phyloP scores from a whole-genome alignment of 2,797 vertebrate species.

The Vireo griseus region DNA sequence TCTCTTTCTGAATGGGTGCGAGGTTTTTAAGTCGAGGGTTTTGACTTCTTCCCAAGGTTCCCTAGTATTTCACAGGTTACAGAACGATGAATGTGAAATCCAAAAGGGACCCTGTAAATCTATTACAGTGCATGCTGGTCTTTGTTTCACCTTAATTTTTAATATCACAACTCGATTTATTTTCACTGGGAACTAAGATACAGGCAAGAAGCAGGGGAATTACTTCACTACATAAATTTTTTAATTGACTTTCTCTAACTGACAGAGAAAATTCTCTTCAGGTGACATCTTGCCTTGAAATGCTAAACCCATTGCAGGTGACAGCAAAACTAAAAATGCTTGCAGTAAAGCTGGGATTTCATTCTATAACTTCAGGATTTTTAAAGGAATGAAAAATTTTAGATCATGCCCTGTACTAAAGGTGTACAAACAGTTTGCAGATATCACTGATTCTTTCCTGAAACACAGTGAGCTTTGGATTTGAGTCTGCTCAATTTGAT shows the following conservation, averaged over 20 bases:
- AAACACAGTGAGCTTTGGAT: neutral
- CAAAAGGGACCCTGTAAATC: neutral
- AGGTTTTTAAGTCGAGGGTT: neutral
- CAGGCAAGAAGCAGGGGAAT: neutral
- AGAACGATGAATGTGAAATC: neutral
- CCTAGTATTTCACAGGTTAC: neutral
- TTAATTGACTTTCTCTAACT: neutral
- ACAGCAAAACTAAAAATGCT: neutral
- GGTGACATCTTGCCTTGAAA: neutral
- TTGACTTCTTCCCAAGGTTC: slow-evolving; percentile 3
- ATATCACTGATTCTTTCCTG: neutral
- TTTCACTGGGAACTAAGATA: neutral
- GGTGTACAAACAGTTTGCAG: neutral
- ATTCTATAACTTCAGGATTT: neutral
- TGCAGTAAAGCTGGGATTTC: neutral
- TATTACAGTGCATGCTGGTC: neutral
- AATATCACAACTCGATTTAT: neutral
- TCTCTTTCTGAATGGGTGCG: neutral
- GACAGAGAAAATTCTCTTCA: neutral
- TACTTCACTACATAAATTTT: neutral
- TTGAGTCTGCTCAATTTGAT: neutral
- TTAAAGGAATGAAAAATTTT: neutral
- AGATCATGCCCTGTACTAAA: neutral
- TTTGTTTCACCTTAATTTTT: slow-evolving; percentile 1
- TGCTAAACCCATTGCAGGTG: neutral